Evolutionary conservation across 2,888 invertebrate species (phyloP), one percentile per base, ranked within the genome.

Genomic region (Plebejus melissa): DNA sequence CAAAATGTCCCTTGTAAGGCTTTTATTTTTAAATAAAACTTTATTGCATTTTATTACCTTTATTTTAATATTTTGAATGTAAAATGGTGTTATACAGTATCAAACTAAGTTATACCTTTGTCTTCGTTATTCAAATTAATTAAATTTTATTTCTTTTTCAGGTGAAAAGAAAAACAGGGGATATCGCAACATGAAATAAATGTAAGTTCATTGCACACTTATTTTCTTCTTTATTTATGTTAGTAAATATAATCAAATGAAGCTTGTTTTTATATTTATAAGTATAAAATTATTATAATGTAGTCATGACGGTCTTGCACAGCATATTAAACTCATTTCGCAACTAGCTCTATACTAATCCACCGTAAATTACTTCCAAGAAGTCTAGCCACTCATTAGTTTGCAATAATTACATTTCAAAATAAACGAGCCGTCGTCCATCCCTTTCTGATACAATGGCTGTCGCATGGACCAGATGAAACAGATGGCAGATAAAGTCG

Each of bases 371-470:
- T 86, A 81, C 82, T 86, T 85, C 85, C 80, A 77, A 86, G 87
- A 85, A 88, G 78, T 82, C 71, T 72, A 72, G 72, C 54, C 72
- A 81, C 84, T 88, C 83, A 90, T 90, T 89, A 89, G 79, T 82
- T 81, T 79, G 80, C 83, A 85, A 85, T 90, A 88, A 89, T 90
- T 90, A 85, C 85, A 84, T 85, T 82, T 85, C 81, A 82, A 85
- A 86, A 84, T 82, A 81, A 83, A 83, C 84, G 81, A 82, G 83
- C 84, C 83, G 80, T 79, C 80, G 77, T 81, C 83, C 79, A 79
- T 89, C 87, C 81, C 82, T 80, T 79, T 90, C 86, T 80, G 79
- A 78, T 83, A 76, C 77, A 82, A 74, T 76, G 76, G 74, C 46
- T 71, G 71, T 71, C 41, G 22, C 71, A 46, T 71, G 41, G 32